Percentiles rank a stretch among this genome's conserved stretches.
Evolutionary conservation across 2,888 invertebrate species (phyloP).

Genomic region (Candidula unifasciata): DNA sequence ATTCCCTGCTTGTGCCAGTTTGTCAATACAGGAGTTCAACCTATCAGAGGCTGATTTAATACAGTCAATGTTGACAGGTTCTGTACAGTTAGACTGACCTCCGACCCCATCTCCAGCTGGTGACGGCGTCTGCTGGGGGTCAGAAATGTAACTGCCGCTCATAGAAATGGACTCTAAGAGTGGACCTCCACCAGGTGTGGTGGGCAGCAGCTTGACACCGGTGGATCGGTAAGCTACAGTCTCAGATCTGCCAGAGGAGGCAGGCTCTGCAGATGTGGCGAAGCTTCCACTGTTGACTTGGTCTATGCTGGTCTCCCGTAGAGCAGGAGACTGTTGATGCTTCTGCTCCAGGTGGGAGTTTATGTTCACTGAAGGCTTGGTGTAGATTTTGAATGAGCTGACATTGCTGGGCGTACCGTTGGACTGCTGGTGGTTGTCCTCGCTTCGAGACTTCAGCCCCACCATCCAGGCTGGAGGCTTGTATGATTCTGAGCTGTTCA

Average conservation of each 20-base stretch:
- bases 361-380: slow-evolving; percentile 51
- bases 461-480: slow-evolving; percentile 49
- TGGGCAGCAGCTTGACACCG: slow-evolving; percentile 38
- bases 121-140: slow-evolving; percentile 22
- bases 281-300: slow-evolving; percentile 51
- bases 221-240: slow-evolving; percentile 38
- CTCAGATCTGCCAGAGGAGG: background rate
- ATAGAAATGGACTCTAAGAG: slow-evolving; percentile 54
- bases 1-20: slow-evolving; percentile 68
- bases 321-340: slow-evolving; percentile 12
- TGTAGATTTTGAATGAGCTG: slow-evolving; percentile 60
- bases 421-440: slow-evolving; percentile 23
- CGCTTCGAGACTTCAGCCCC: slow-evolving; percentile 36
- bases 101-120: slow-evolving; percentile 16
- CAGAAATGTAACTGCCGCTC: slow-evolving; percentile 46
- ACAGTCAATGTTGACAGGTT: slow-evolving; percentile 63
- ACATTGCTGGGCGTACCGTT: slow-evolving; percentile 52
- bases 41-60: slow-evolving; percentile 66
- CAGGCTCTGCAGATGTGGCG: slow-evolving; percentile 59
- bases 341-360: slow-evolving; percentile 1
- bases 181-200: slow-evolving; percentile 26
- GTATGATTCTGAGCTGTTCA: slow-evolving; percentile 19
- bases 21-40: slow-evolving; percentile 69
- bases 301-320: slow-evolving; percentile 57
- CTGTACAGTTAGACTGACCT: background rate